These are phyloP conservation scores for Cheilosia vulpina DNA, from an alignment of 2,888 invertebrate genomes.

Conservation along the genomic window DNA sequence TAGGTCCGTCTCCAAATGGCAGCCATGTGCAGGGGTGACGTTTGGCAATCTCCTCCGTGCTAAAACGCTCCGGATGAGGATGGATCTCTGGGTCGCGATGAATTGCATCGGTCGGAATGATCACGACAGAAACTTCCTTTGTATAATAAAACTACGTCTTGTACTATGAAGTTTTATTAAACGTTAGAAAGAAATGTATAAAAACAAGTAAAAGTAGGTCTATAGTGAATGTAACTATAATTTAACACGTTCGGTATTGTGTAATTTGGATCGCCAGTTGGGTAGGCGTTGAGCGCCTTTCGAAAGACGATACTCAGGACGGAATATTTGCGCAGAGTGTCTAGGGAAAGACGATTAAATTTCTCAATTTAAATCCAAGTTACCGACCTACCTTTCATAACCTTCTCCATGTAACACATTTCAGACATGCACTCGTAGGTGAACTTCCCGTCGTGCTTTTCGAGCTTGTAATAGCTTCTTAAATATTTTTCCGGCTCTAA, in stretches of 20 bases:
- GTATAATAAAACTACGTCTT: no score
- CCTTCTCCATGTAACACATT: no score
- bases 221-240: no score
- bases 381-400: no score
- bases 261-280: slow-evolving; percentile 83
- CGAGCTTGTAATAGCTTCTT: neutral
- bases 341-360: slow-evolving; percentile 78
- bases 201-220: no score
- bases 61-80: slow-evolving; percentile 86
- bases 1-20: slow-evolving; percentile 81
- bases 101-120: slow-evolving; percentile 82
- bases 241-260: slow-evolving; percentile 84
- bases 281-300: slow-evolving; percentile 83
- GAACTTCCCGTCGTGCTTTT: no score
- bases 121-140: slow-evolving; percentile 70
- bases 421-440: no score
- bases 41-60: slow-evolving; percentile 84
- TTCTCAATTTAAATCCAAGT: no score
- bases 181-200: no score
- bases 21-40: slow-evolving; percentile 82
- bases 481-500: no score
- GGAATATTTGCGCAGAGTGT: slow-evolving; percentile 85
- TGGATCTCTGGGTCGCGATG: slow-evolving; percentile 84
- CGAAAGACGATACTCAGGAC: slow-evolving; percentile 84
- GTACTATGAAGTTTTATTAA: no score